phyloP scores from a whole-genome alignment of 2,113 vertebrate species.

The Planiliza haematocheilus region DNA sequence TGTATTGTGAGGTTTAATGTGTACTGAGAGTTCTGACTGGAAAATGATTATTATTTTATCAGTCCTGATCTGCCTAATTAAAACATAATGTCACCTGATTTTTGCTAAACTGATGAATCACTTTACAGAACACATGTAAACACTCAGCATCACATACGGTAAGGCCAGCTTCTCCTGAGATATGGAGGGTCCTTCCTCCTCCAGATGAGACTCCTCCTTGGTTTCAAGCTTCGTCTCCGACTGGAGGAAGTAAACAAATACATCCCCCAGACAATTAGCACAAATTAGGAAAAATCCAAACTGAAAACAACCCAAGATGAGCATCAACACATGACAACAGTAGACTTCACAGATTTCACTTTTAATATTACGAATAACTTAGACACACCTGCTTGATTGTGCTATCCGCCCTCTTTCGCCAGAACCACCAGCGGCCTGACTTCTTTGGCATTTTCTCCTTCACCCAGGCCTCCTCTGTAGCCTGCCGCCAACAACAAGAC shows the following conservation, averaged over 20 bases:
- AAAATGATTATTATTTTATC: no score
- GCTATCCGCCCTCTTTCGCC: constrained; percentile 92
- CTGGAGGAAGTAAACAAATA: constrained; percentile 67
- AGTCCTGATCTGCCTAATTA: no score
- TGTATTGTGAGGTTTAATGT: not conserved
- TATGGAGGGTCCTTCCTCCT: constrained; percentile 73
- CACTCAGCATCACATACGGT: constrained; percentile 66
- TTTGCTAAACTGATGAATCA: constrained; percentile 1
- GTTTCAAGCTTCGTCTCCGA: constrained; percentile 92
- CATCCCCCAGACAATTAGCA: not conserved
- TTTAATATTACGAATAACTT: not conserved
- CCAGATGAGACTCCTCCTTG: constrained; percentile 84
- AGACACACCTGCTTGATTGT: constrained; percentile 90
- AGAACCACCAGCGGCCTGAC: constrained; percentile 98
- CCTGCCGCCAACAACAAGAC: constrained; percentile 75
- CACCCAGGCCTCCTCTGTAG: constrained; percentile 96
- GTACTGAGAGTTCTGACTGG: not conserved
- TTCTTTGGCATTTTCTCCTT: constrained; percentile 99
- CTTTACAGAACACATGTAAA: not conserved
- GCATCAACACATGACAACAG: no score
- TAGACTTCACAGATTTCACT: not conserved
- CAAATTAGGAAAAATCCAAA: not conserved
- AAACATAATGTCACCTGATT: not conserved
- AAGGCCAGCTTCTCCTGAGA: constrained; percentile 73
- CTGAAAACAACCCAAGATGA: not conserved